A percentile compares a stretch with the other conserved stretches of the same genome.
Evolutionary conservation across 2,797 vertebrate species (phyloP).

Genomic region (Gambusia yucatana): DNA sequence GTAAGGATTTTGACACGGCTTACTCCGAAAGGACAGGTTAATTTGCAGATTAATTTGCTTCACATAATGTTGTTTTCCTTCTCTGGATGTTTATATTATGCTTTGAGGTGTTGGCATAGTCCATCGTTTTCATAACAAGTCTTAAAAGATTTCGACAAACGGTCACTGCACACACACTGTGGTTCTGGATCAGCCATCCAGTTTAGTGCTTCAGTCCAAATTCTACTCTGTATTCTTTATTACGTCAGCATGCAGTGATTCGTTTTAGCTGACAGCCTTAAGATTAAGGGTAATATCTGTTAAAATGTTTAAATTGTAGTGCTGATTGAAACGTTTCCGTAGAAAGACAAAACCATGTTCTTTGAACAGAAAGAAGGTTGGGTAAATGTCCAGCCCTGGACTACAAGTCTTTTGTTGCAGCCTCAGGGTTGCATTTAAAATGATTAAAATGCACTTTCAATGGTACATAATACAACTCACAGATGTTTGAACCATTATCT

Average conservation of each 20-base stretch:
- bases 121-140: slow-evolving; percentile 37
- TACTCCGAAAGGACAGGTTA: neutral
- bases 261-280: neutral
- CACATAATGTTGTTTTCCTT: slow-evolving; percentile 27
- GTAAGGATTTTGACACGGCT: neutral
- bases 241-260: neutral
- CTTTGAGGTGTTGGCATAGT: slow-evolving; percentile 59
- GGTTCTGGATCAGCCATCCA: neutral
- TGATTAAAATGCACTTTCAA: neutral
- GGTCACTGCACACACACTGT: neutral
- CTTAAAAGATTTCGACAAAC: too few species aligned
- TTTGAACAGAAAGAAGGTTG: neutral
- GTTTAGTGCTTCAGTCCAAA: neutral
- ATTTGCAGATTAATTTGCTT: slow-evolving; percentile 41
- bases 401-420: neutral
- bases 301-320: neutral
- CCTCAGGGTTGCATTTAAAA: neutral
- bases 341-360: neutral
- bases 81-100: slow-evolving; percentile 54
- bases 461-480: neutral
- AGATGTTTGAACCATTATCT: neutral
- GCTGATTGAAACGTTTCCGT: neutral
- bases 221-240: neutral
- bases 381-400: neutral
- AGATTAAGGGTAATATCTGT: neutral